phyloP scores from a whole-genome alignment of 2,888 invertebrate genomes.

The Macrosiphum euphorbiae region DNA sequence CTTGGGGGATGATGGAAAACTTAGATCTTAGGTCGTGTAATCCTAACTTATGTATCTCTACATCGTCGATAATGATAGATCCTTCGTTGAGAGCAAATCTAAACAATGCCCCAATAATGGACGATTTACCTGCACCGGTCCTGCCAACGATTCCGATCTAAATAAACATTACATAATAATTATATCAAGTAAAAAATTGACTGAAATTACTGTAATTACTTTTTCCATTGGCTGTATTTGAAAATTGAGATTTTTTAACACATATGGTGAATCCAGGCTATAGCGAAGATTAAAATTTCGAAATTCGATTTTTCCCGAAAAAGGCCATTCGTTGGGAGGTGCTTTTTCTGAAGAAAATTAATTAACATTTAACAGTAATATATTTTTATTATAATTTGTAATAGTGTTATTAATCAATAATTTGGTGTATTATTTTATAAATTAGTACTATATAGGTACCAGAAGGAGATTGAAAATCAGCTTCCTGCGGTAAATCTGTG shows the following conservation, averaged over 20 bases:
- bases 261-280: slow-evolving; percentile 78
- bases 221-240: slow-evolving; percentile 58
- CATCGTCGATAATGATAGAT: slow-evolving; percentile 83
- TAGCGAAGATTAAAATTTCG: slow-evolving; percentile 81
- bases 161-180: background rate
- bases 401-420: background rate
- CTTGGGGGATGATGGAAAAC: slow-evolving; percentile 88
- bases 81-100: slow-evolving; percentile 85
- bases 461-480: background rate
- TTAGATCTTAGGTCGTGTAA: slow-evolving; percentile 81
- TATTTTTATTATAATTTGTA: background rate
- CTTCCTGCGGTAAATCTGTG: background rate
- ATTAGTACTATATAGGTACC: background rate
- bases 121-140: slow-evolving; percentile 88
- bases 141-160: slow-evolving; percentile 77
- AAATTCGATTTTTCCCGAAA: slow-evolving; percentile 75
- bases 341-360: background rate
- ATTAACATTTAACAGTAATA: background rate
- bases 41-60: slow-evolving; percentile 80
- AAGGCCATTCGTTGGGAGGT: background rate
- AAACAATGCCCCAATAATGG: slow-evolving; percentile 83
- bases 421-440: background rate
- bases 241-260: slow-evolving; percentile 81
- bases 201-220: background rate
- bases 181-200: background rate